phyloP scores from a whole-genome alignment of 2,888 invertebrate species.

The Tribolium freemani region DNA sequence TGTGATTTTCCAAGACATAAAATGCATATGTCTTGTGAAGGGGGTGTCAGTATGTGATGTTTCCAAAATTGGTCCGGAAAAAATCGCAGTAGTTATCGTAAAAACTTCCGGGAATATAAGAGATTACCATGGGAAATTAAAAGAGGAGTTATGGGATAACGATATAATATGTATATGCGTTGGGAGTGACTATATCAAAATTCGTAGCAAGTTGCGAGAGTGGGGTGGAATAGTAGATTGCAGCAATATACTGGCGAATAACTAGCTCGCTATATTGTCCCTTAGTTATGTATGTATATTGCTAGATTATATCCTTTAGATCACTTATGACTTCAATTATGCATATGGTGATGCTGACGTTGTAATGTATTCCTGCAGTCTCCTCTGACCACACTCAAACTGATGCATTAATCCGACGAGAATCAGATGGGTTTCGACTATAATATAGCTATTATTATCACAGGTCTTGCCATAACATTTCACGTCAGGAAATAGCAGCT shows the following conservation, averaged over 20 bases:
- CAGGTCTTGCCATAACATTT: neutral
- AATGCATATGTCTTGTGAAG: neutral
- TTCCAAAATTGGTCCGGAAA: slow-evolving; percentile 10
- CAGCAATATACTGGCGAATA: slow-evolving; percentile 34
- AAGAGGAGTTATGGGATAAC: slow-evolving; percentile 26
- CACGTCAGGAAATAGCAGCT: too few relatives aligned
- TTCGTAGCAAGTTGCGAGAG: slow-evolving; percentile 21
- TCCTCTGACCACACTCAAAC: slow-evolving; percentile 34
- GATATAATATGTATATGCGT: slow-evolving; percentile 13
- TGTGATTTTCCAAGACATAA: too few relatives aligned
- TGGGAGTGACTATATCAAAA: slow-evolving; percentile 26
- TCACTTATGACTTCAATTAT: slow-evolving; percentile 48
- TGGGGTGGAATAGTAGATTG: slow-evolving; percentile 33
- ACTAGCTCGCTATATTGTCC: slow-evolving; percentile 40
- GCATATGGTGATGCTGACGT: slow-evolving; percentile 28
- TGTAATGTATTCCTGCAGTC: slow-evolving; percentile 34
- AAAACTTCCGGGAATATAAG: slow-evolving; percentile 11
- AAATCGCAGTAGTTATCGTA: slow-evolving; percentile 6
- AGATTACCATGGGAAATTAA: slow-evolving; percentile 39
- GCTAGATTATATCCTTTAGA: slow-evolving; percentile 42
- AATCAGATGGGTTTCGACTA: slow-evolving; percentile 1
- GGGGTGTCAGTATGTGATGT: neutral
- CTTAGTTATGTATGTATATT: slow-evolving; percentile 42
- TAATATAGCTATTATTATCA: slow-evolving; percentile 1
- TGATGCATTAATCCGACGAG: slow-evolving; percentile 15